Evolutionary conservation across 2,888 invertebrate genomes (phyloP), one percentile per base, ranked within the genome.

Genomic region (Petrophora chlorosata): DNA sequence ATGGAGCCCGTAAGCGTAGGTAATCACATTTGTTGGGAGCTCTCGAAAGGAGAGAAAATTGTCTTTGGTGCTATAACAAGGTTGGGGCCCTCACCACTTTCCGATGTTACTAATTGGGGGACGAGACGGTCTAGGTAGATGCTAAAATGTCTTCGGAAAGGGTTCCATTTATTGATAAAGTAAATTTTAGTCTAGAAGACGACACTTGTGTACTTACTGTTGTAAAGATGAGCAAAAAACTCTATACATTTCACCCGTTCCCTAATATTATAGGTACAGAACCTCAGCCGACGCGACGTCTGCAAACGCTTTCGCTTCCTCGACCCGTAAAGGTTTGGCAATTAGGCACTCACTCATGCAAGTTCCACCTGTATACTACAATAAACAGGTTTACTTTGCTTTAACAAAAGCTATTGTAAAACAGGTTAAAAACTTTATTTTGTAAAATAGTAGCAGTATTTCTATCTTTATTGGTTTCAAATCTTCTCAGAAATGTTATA

Each of bases 21-120:
- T 85, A 86, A 87, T 87, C 84, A 80, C 79, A 80, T 85, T 84
- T 83, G 82, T 76, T 76, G 72, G 68, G 68, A 70, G 79, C 78
- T 76, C 78, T 82, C 72, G 66, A 72, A 73, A 78, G 52, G 61
- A 58, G 61, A 58, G 81, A 82, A 85, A 86, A 85, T 85, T 85
- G 85, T 84, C 83, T 83, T 78, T 70, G 76, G 72, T 73, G 61
- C 62, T 73, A 71, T 82, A 80, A 83, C 79, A 74, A 81, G 75
- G 76, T 71, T 68, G 65, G 58, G 57, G 66, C 59, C 55, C 74
- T 70, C 67, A 67, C 64, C 60, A 60, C 63, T 61, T 65, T 50
- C 57, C 49, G 52, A 60, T 58, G 55, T 43, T 47, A 55, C 57
- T 61, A 61, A 61, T 61, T 61, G 55, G 46, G 50, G 52, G 45